Base-by-base conservation (phyloP, 2,888 invertebrate species). In the Heliconius charithonia region DNA sequence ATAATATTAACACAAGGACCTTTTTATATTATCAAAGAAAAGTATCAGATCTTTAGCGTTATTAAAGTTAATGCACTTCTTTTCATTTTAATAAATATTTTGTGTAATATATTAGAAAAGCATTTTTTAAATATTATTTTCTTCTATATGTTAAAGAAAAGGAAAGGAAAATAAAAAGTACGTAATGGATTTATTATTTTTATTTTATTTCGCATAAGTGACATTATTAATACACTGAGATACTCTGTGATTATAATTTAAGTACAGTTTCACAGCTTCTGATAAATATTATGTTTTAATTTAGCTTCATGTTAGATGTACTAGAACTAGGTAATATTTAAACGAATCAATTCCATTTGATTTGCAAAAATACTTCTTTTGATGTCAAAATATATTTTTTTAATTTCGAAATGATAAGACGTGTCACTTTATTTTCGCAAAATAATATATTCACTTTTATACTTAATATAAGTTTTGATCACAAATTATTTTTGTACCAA, bases 251-350 rank as follows among this genome's bases (percentile, higher is more conserved):
- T 90, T 88, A 90, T 85, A 87, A 87, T 90, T 93, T 95, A 95
- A 94, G 94, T 95, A 94, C 94, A 93, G 85, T 89, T 93, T 92
- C 93, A 95, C 93, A 94, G 93, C 93, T 91, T 92, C 86, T 85
- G 86, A 89, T 89, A 90, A 92, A 90, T 91, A 51, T 51, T 19
- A 92, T 85, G 45, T 69, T 3, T 69, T 69, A 89, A 84, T 89
- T 88, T 85, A 88, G 84, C 86, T 89, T 86, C 83, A 85, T 83
- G 79, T 81, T 84, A 84, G 83, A 86, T 83, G 85, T 83, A 87
- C 41, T 41, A 69, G 41, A 25, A 85, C 84, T 83, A 51, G 51
- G 19, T 51, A 85, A 87, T 84, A 85, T 85, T 86, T 81, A 82
- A 59, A 72, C 85, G 79, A 79, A 74, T 91, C 91, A 92, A 93